Base-by-base conservation (phyloP, 2,113 vertebrate species). In the Dipodomys stephensi region DNA sequence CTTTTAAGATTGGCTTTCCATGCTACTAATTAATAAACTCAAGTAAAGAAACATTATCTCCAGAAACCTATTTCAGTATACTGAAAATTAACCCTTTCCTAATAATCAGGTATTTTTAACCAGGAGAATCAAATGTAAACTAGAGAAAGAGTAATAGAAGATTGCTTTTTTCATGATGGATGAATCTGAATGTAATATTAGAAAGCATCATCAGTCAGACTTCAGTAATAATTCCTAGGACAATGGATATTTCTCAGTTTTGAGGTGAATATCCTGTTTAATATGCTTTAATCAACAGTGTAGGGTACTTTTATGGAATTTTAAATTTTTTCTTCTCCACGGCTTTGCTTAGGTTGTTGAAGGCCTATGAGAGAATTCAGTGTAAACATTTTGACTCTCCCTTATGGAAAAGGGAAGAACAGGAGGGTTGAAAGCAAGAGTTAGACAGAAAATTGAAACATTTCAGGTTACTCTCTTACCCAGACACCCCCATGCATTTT, bases 141-240 rank as follows among this genome's bases (percentile, higher is more conserved):
- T 8, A 69, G 62, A 88, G 6, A 53, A 27, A 88, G n/a, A 88
- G 65, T 77, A 74, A 83, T 5, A 76, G 3, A 79, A 27, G 49
- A 20, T 86, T 22, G 46, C 78, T 94, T 95, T 77, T 60, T 95
- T 87, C 60, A 39, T 86, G n/a, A 93, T 84, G 87, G 85, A 84
- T 10, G 57, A 32, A 69, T 76, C 57, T 79, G 22, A 23, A 3
- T 53, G 87, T 32, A n/a, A 95, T 96, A 49, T 78, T 77, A 88
- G 73, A 81, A 88, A 91, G 30, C 64, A 69, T 95, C 67, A 3
- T 5, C 28, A 74, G 72, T 93, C 85, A 53, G 44, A 39, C 23
- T 57, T 57, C 90, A 77, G 88, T 67, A 0, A 68, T 6, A 25
- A 30, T 57, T 46, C 79, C 22, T 5, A 4, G 67, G 72, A 32